These are phyloP conservation scores for Cynopterus brachyotis DNA, from an alignment of 2,113 vertebrate species.

Conservation along the genomic window DNA sequence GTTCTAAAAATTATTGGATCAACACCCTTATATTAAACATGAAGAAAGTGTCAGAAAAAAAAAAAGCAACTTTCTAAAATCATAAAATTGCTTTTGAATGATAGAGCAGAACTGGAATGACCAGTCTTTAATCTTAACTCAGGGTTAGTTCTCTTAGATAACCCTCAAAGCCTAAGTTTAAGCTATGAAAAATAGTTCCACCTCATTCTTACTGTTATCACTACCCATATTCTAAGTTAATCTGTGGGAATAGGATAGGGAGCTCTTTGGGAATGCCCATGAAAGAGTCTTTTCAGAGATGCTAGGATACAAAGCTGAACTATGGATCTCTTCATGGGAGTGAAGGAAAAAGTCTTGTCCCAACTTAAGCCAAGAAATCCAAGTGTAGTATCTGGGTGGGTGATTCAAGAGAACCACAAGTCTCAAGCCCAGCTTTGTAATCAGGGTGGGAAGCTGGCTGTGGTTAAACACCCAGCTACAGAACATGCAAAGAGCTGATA, in stretches of 20 bases:
- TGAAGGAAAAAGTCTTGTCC: not conserved
- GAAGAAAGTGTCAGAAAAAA: not conserved
- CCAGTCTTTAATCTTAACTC: not conserved
- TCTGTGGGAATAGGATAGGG: not conserved
- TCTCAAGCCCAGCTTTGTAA: not conserved
- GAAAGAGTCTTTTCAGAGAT: not conserved
- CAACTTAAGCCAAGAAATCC: not conserved
- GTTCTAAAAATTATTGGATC: not conserved
- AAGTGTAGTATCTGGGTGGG: not conserved
- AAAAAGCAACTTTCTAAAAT: not conserved
- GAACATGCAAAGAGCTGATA: not conserved
- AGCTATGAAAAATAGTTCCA: not conserved
- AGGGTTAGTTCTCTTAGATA: not conserved
- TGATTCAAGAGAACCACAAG: not conserved
- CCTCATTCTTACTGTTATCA: not conserved
- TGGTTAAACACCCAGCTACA: not conserved
- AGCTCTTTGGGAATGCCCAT: not conserved
- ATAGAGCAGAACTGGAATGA: not conserved
- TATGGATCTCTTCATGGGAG: not conserved
- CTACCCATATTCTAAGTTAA: not conserved
- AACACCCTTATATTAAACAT: not conserved
- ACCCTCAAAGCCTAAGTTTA: not conserved
- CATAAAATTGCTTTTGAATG: not conserved
- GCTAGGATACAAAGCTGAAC: not conserved
- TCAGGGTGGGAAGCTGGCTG: not conserved